phyloP scores from a whole-genome alignment of 2,888 invertebrate genomes.

The Cyaniris semiargus region DNA sequence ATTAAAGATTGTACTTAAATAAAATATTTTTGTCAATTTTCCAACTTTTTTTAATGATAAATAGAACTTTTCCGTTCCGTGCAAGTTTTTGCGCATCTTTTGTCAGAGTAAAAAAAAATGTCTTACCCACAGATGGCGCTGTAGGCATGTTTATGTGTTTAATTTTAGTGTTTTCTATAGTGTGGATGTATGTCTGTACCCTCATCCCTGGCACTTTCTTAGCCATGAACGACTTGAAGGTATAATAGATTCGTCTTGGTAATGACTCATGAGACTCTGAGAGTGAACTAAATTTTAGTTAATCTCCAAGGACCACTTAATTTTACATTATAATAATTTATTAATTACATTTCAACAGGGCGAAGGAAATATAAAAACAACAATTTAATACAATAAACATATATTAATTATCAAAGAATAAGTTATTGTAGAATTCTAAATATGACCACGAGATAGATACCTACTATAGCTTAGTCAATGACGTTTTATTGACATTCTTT shows the following conservation, averaged over 20 bases:
- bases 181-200: too few species aligned
- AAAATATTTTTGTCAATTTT: constrained; percentile 6
- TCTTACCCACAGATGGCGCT: background rate
- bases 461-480: background rate
- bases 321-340: too few species aligned
- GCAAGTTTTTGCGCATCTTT: background rate
- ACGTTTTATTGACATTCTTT: background rate
- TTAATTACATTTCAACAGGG: too few species aligned
- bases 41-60: background rate
- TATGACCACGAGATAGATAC: background rate
- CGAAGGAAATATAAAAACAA: background rate
- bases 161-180: too few species aligned
- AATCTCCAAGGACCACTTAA: too few species aligned
- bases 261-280: too few species aligned
- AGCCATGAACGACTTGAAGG: too few species aligned
- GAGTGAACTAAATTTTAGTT: too few species aligned
- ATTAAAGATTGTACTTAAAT: constrained; percentile 40
- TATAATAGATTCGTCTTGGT: background rate
- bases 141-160: background rate
- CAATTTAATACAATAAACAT: background rate
- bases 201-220: too few species aligned
- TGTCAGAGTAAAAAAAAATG: background rate
- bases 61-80: background rate
- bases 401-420: background rate
- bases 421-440: background rate